Base-by-base conservation (phyloP, 2,113 vertebrate genomes). In the Synchiropus splendidus region DNA sequence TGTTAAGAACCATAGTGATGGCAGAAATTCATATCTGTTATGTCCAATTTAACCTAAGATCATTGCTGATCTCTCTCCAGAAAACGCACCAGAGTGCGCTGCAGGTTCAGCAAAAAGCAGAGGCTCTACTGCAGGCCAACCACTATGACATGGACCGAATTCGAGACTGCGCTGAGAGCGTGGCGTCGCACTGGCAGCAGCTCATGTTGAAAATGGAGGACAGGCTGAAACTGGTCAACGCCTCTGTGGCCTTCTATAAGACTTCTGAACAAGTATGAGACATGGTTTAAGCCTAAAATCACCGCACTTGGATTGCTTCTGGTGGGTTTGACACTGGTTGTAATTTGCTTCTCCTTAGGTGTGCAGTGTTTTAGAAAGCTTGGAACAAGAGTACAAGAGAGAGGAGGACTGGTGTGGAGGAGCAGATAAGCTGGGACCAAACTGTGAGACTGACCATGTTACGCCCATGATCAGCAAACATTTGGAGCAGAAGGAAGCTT, bases 161-260 rank as follows among this genome's bases (percentile, higher is more conserved):
- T 74, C 75, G 94, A 2, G 95, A 99, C 74, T 99, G 95, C 1
- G 95, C 95, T 0, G 95, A 98, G 81, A 97, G 92, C 33, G 95
- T 98, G 38, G 95, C 94, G 27, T 97, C 92, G 0, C 94, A 99
- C 45, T 97, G 95, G 95, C 94, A 98, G 40, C 94, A 99, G 70
- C 89, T 99, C 52, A 99, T 99, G 95, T 85, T 99, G 40, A 99
- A 98, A 82, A 99, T 99, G 95, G 95, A 99, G 65, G 95, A 99
- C 60, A 88, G 94, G 17, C 90, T 99, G 45, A 99, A 99, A 73
- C 91, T 99, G n/a, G 95, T 99, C 67, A 99, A 98, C 1, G 95
- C 95, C 2, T 99, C 95, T 0, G 95, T 99, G 39, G 95, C 95
- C 76, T 99, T 99, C 70, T 99, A 98, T 75, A 99, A 99, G 76